These are phyloP conservation scores for Odontomachus brunneus DNA, from an alignment of 1,140 invertebrate species.

Conservation along the genomic window DNA sequence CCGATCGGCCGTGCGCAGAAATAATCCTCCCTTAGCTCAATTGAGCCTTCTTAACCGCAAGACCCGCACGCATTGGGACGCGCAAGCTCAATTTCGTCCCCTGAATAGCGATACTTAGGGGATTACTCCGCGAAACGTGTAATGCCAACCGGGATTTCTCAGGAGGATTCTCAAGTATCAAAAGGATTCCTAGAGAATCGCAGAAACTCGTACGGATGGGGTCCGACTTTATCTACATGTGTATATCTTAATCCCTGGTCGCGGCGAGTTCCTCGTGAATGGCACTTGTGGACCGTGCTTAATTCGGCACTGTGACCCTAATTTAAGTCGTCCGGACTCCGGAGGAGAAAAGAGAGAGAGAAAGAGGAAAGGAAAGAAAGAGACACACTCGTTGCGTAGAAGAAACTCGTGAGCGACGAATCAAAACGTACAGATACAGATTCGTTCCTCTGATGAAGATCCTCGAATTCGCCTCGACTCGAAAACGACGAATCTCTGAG, in stretches of 20 bases:
- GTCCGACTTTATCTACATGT: slow-evolving; percentile 68
- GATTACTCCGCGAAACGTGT: slow-evolving; percentile 63
- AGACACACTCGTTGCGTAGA: not conserved
- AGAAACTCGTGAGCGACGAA: slow-evolving; percentile 8
- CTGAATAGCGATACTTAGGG: slow-evolving; percentile 61
- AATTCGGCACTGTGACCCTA: slow-evolving; percentile 71
- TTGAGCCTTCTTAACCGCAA: slow-evolving; percentile 58
- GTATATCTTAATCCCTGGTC: slow-evolving; percentile 74
- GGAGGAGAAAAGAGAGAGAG: not conserved
- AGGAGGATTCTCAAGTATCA: slow-evolving; percentile 66
- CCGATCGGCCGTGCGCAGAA: slow-evolving; percentile 24
- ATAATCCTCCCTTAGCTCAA: slow-evolving; percentile 55
- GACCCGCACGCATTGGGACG: slow-evolving; percentile 24
- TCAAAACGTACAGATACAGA: slow-evolving; percentile 25
- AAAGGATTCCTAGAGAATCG: slow-evolving; percentile 69
- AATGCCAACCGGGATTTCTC: slow-evolving; percentile 64
- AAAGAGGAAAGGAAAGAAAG: too few species aligned
- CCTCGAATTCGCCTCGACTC: slow-evolving; percentile 32
- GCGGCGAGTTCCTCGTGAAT: slow-evolving; percentile 70
- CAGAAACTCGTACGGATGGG: slow-evolving; percentile 65
- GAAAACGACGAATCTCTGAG: slow-evolving; percentile 17
- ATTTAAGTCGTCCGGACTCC: slow-evolving; percentile 62
- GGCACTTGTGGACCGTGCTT: slow-evolving; percentile 75
- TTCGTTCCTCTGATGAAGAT: slow-evolving; percentile 36
- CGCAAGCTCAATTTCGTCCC: slow-evolving; percentile 59